A percentile compares a stretch with the other conserved stretches of the same genome.
Evolutionary conservation across 2,797 vertebrate genomes (phyloP).

Genomic region (Nyctalus aviator): DNA sequence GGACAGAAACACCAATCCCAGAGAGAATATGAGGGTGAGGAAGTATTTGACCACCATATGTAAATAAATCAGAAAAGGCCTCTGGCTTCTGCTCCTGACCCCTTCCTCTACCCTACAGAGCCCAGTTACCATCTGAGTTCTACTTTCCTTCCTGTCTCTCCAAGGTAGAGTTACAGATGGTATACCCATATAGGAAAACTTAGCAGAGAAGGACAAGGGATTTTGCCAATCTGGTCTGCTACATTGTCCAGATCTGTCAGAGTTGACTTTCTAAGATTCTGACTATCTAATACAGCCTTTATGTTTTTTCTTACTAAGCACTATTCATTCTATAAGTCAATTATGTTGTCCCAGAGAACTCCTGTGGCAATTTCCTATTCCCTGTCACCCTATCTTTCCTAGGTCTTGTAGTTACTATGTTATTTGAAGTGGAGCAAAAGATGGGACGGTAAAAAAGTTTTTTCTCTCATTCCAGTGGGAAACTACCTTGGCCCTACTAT

Average conservation of each 20-base stretch:
- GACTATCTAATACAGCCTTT: not conserved
- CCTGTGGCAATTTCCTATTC: not conserved
- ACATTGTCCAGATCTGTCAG: not conserved
- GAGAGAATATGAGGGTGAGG: not conserved
- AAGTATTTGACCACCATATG: not conserved
- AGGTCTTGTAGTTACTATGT: constrained; percentile 4
- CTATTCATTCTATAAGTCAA: not conserved
- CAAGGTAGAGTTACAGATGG: not conserved
- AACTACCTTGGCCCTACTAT: not conserved
- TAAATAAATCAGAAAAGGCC: not conserved
- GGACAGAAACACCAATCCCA: not conserved
- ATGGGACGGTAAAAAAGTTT: not conserved
- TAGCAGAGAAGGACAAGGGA: not conserved
- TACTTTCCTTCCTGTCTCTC: not conserved
- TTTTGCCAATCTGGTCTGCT: not conserved
- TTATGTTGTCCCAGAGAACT: not conserved
- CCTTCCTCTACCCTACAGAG: not conserved
- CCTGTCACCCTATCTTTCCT: not conserved
- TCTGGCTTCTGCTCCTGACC: not conserved
- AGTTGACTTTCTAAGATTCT: not conserved
- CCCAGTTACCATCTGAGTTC: not conserved
- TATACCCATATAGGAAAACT: not conserved
- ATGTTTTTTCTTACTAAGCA: not conserved
- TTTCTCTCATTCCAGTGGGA: not conserved
- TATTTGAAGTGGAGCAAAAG: constrained; percentile 42